Evolutionary conservation across 2,888 invertebrate species (phyloP), one percentile per base, ranked within the genome.

Genomic region (Lysandra coridon): DNA sequence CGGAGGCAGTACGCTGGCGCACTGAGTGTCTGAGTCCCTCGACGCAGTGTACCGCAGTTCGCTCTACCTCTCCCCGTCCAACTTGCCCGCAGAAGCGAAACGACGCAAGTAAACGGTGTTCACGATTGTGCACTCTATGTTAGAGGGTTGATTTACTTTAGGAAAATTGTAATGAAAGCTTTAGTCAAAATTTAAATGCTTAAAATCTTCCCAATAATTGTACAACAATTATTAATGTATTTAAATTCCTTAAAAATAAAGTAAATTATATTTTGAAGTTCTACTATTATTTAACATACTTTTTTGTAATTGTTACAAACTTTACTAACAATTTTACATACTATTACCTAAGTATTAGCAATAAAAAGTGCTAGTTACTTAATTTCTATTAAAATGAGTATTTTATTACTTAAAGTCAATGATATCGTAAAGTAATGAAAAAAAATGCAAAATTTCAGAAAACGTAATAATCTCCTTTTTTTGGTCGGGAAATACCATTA

Each of bases 21-120:
- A 86, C 87, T 82, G 85, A 82, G 84, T 83, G 88, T 91, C 87
- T 82, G 85, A 82, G 84, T 83, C 88, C 91, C 91, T 90, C 92
- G 92, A 86, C 90, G 92, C 93, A 90, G 88, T 86, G 80, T 91
- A 90, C 90, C 92, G 92, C 92, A 93, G 90, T 91, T 89, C 89
- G 89, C 84, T 91, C 90, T 91, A 90, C 89, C 87, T 87, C 87
- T 87, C 87, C 86, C 80, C 82, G 81, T 85, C 83, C 83, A 81
- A 83, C 80, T 79, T 78, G 78, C 78, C 77, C 78, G 37, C 78
- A 78, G 57, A 44, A 73, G 14, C 53, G 62, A 74, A 81, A 80
- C 78, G 78, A 49, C 79, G 44, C 40, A 80, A 78, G 79, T 75
- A 33, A 37, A n/a, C n/a, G 17, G 3, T 30, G n/a, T 17, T 1